Base-by-base conservation (phyloP, 1,140 invertebrate genomes). In the Eriocheir sinensis region DNA sequence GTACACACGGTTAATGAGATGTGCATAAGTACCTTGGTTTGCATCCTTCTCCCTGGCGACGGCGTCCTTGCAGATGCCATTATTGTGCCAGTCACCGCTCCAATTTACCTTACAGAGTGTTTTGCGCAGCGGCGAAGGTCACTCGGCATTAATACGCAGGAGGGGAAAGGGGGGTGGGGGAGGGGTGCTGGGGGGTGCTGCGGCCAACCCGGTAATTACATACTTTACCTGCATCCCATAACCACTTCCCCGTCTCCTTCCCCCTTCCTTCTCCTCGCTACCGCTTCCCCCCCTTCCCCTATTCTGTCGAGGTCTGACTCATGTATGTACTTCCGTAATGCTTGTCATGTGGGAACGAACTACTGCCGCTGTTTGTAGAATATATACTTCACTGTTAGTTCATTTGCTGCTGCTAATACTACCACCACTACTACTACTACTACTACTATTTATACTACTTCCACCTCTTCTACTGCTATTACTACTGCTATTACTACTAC, bases 211-310 rank as follows among this genome's bases (percentile, higher is more conserved):
- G 8, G 60, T 72, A 72, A 72, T 72, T 27, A 72, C n/a, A 72
- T 72, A 72, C 60, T 72, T 72, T 21, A 72, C 60, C 60, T 72
- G 60, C 60, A 72, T 72, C 60, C 60, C 60, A 72, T 72, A 72
- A 72, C 6, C 27, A 72, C 60, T 72, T 72, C 60, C 60, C 21
- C 60, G 21, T n/a, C 60, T n/a, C 60, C 21, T n/a, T n/a, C n/a
- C 60, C 27, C 60, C n/a, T 1, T n/a, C 60, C 21, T n/a, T 72
- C 60, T n/a, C 60, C 27, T 21, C 21, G 1, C 60, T 72, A n/a
- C 60, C 60, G 4, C 44, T 48, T 48, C 44, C 44, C 44, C 15
- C 44, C 44, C 44, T 48, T 48, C 44, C 44, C 44, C 60, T 72
- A 4, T n/a, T n/a, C 60, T n/a, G 53, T n/a, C 60, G 21, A n/a